A percentile compares a stretch with the other conserved stretches of the same genome.
phyloP scores from a whole-genome alignment of 2,888 invertebrate species.

The Trachelus stipa region DNA sequence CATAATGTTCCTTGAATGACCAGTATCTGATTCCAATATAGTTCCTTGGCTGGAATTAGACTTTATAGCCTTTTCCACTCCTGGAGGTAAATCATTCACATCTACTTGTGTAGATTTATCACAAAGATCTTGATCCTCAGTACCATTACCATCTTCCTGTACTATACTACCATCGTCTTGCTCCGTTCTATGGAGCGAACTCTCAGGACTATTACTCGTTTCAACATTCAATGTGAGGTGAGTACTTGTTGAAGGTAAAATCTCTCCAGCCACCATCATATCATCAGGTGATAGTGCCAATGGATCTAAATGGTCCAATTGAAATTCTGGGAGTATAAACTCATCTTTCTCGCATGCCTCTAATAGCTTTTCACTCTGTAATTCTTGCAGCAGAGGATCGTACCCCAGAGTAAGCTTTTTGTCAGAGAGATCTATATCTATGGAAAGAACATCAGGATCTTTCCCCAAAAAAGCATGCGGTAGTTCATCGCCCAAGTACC shows the following conservation, averaged over 20 bases:
- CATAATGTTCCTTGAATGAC: slow-evolving; percentile 3
- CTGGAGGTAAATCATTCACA: slow-evolving; percentile 23
- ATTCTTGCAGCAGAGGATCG: slow-evolving; percentile 54
- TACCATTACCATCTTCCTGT: neutral
- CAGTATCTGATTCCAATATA: neutral
- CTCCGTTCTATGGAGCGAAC: neutral
- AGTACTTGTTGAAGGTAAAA: slow-evolving; percentile 49
- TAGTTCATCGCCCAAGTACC: slow-evolving; percentile 52
- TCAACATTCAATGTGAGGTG: slow-evolving; percentile 22
- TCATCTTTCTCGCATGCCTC: slow-evolving; percentile 52
- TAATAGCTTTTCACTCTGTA: slow-evolving; percentile 53
- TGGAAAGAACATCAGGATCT: slow-evolving; percentile 48
- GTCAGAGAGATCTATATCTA: slow-evolving; percentile 53
- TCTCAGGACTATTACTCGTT: neutral
- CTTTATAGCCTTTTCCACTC: slow-evolving; percentile 20
- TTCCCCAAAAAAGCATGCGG: slow-evolving; percentile 52
- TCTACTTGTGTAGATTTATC: slow-evolving; percentile 28
- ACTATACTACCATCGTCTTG: neutral
- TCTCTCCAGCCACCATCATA: slow-evolving; percentile 58
- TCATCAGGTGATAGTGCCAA: slow-evolving; percentile 51
- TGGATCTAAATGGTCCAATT: slow-evolving; percentile 56
- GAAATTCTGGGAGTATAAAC: slow-evolving; percentile 56
- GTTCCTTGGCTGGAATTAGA: neutral
- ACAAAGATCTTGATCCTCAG: slow-evolving; percentile 16
- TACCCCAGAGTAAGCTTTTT: slow-evolving; percentile 52